phyloP scores from a whole-genome alignment of 1,140 invertebrate species.

The Bursaphelenchus mucronatus region DNA sequence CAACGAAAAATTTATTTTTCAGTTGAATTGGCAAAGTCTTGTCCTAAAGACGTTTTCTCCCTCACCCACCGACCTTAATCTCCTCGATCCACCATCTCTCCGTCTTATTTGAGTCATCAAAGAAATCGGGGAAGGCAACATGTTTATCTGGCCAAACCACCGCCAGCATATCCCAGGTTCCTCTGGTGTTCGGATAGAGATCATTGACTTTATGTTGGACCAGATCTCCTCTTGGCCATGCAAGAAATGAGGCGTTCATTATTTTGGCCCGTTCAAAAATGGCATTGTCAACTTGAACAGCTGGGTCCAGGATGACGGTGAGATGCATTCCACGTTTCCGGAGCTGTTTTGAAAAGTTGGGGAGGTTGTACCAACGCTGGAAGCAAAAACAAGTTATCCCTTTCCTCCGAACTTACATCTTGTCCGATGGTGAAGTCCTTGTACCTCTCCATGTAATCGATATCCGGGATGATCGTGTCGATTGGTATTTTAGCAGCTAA shows the following conservation, averaged over 20 bases:
- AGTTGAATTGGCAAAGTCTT: too few species aligned
- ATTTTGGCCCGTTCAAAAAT: conserved; percentile 25
- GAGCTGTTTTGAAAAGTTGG: conserved; percentile 32
- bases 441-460: conserved; percentile 80
- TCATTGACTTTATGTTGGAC: conserved; percentile 37
- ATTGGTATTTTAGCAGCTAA: conserved; percentile 54
- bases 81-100: conserved; percentile 45
- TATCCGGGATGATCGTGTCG: conserved; percentile 46
- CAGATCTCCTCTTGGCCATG: conserved; percentile 38
- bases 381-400: too few species aligned
- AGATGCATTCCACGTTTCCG: conserved; percentile 36
- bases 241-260: conserved; percentile 34
- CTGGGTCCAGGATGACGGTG: conserved; percentile 45
- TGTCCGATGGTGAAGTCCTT: conserved; percentile 68
- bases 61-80: too few species aligned
- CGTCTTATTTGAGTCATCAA: conserved; percentile 39
- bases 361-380: conserved; percentile 37
- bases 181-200: conserved; percentile 36
- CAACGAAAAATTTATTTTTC: too few species aligned
- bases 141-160: conserved; percentile 61
- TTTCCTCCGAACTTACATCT: conserved; percentile 9
- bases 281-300: conserved; percentile 43
- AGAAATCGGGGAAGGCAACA: conserved; percentile 58
- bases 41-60: too few species aligned
- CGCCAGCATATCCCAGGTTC: conserved; percentile 33